These are phyloP conservation scores for Papilio helenus DNA, from an alignment of 1,140 invertebrate species.

Conservation along the genomic window DNA sequence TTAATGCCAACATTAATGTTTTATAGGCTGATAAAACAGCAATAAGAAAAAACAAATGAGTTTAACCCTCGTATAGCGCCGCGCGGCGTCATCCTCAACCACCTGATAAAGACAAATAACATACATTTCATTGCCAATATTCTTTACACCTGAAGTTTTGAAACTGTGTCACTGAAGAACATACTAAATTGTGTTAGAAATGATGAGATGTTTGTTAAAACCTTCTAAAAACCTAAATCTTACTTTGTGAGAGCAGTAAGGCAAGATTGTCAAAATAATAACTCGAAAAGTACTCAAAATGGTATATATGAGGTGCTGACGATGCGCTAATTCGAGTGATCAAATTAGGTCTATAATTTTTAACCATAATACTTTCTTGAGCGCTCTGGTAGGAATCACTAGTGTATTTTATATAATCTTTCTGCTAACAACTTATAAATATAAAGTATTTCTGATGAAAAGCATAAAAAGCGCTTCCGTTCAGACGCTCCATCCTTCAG, in stretches of 20 bases:
- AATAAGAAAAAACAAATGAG: constrained; percentile 38
- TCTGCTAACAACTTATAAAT: not conserved
- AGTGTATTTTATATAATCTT: not conserved
- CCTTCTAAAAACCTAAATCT: not conserved
- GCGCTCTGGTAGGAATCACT: not conserved
- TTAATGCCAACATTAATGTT: constrained; percentile 31
- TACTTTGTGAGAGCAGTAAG: not conserved
- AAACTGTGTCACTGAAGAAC: not conserved
- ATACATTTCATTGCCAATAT: not conserved
- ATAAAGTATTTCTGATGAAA: constrained; percentile 3
- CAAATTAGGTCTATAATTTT: too few relatives aligned
- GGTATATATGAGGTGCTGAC: too few relatives aligned
- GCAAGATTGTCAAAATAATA: not conserved
- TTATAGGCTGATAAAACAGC: constrained; percentile 28
- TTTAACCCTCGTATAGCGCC: constrained; percentile 26
- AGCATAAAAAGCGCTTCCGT: constrained; percentile 28
- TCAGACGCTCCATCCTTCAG: constrained; percentile 22
- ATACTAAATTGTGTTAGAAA: too few relatives aligned
- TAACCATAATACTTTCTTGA: too few relatives aligned
- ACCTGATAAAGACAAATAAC: not conserved
- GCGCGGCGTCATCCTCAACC: not conserved
- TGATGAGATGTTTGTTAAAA: too few relatives aligned
- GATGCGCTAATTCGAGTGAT: too few relatives aligned
- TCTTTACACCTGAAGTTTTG: not conserved
- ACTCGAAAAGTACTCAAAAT: too few relatives aligned